Conservation (phyloP, 2,888 invertebrate species). For the Drosophila longiperda region DNA sequence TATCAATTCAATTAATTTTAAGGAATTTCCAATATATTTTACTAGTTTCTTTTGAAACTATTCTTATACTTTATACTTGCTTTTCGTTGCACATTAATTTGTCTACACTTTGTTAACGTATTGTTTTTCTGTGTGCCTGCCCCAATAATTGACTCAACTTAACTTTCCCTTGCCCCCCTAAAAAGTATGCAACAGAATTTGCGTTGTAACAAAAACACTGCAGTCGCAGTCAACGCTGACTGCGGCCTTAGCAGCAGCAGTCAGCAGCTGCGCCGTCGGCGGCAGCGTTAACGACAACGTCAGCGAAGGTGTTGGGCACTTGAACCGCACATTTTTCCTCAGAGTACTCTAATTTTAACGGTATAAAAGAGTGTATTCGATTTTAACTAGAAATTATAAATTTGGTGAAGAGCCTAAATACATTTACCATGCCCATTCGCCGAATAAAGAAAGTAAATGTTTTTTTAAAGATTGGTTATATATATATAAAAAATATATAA, state of each 20-base stretch:
- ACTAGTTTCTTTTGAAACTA: neutral
- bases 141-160: constrained; percentile 75
- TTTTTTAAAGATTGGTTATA: neutral
- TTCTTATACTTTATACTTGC: neutral
- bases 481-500: neutral
- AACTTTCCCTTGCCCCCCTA: constrained; percentile 35
- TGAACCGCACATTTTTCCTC: constrained; percentile 80
- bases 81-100: neutral
- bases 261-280: constrained; percentile 32
- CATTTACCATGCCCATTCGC: too few relatives aligned
- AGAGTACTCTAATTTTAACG: constrained; percentile 43
- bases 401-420: neutral
- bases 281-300: constrained; percentile 32
- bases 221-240: constrained; percentile 32
- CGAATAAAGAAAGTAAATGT: neutral
- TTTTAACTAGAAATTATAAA: neutral
- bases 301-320: constrained; percentile 73
- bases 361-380: neutral
- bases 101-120: constrained; percentile 26
- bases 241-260: constrained; percentile 42
- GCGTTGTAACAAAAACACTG: constrained; percentile 30
- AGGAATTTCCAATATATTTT: too few relatives aligned
- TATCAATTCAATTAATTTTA: neutral
- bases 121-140: constrained; percentile 50
- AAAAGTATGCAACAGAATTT: constrained; percentile 72